Base-by-base conservation (phyloP, 2,113 vertebrate species). In the Vombatus ursinus region DNA sequence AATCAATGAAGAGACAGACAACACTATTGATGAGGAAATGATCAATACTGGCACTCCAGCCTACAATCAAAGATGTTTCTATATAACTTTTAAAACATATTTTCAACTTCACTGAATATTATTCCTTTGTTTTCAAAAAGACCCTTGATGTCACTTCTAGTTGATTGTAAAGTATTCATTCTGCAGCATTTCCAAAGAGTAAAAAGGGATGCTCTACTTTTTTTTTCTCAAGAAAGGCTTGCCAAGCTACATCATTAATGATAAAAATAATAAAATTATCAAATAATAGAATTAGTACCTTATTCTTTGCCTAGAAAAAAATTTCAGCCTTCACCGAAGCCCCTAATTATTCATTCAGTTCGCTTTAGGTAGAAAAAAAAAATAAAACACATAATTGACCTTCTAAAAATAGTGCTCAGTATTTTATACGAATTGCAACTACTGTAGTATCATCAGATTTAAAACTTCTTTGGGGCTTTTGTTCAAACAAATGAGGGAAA, bases 1-100 rank as follows among this genome's bases (percentile, higher is more conserved):
- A 98, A 98, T 99, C 99, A 98, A 99, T 99, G 97, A 92, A 96
- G 95, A 97, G 95, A 98, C 97, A 98, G 98, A 97, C 98, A 98
- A 98, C 98, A 98, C 96, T 98, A 98, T 98, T 96, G 98, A 98
- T 97, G 98, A 98, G 96, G 96, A 97, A 98, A 97, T 94, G 98
- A 99, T 99, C 98, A 97, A 99, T 99, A 98, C 98, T 97, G 84
- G 97, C 96, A 97, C 96, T 98, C 95, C 95, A 98, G 95, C 95
- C 96, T 97, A 97, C 97, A 98, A 97, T 98, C 97, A 98, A 92
- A 98, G 94, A 57, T 97, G 96, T 95, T 84, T 90, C 92, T 96
- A 93, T 98, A 98, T 98, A 98, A 98, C 98, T 98, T 97, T 98
- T 96, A 98, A 52, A 96, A 93, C 93, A 96, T 96, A 97, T 95